Evolutionary conservation across 2,113 vertebrate species (phyloP), one percentile per base, ranked within the genome.

Genomic region (Ctenomys sociabilis): DNA sequence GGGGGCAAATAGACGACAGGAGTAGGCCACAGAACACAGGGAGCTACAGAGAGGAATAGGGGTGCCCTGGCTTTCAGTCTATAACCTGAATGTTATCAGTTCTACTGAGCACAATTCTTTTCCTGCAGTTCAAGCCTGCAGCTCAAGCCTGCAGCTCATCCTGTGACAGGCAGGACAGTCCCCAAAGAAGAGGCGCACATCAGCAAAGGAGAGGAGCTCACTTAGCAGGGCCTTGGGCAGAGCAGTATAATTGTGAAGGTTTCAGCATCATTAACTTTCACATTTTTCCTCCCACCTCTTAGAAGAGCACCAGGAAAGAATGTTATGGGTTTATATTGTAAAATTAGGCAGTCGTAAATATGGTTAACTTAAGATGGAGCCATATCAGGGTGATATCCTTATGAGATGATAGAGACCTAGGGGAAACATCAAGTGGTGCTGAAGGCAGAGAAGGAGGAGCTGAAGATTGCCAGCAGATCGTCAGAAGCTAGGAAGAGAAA

Each of bases 101-200:
- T 49, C 89, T 94, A 94, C 77, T 37, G 0, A 0, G 89, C 84
- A 49, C 35, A 91, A 26, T 90, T 93, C 61, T 84, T 90, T 86
- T 64, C 93, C 91, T 64, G 40, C 64, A 91, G 73, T 6, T 57
- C 68, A 84, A 97, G 57, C 11, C 5, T 37, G 22, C 21, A 17
- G 84, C 59, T 96, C 81, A 32, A 97, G 57, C 11, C 5, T 37
- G 22, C 21, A 17, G 84, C 59, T 96, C 81, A 32, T 88, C 30
- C 10, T 90, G 7, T 80, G 73, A 35, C 19, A 19, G 70, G 63
- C 52, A 61, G 19, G 54, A n/a, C 16, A 9, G 0, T 1, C 40
- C 45, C 3, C 2, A 1, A 35, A 93, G 54, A 24, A 13, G 22
- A 19, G 0, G 0, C 37, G 17, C 0, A 0, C 43, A 28, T 26